Base-by-base conservation (phyloP, 2,888 invertebrate species). In the Monochamus alternatus region DNA sequence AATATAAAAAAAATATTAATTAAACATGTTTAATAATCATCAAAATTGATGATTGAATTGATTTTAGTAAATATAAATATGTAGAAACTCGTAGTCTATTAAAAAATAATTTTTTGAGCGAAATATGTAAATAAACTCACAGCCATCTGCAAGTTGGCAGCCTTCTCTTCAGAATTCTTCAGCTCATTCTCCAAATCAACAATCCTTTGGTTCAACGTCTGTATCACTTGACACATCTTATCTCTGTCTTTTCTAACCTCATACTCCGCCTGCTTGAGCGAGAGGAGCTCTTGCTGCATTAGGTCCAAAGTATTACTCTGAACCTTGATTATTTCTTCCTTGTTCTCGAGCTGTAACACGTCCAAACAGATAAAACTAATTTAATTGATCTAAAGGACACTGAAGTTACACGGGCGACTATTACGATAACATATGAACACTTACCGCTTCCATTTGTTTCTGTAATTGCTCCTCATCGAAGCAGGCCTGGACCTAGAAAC, bases 131-230 rank as follows among this genome's bases (percentile, higher is more conserved):
- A 47, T 22, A 55, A 38, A 85, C 86, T 87, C 85, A 89, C 89
- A 31, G 88, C 87, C 75, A 82, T 85, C 79, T 88, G 87, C 44
- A 88, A 81, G 82, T 88, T 88, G 10, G 82, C 79, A 0, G 85
- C 85, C 62, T 86, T 82, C 70, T 83, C 84, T 60, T 88, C 85
- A 38, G 86, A 82, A 75, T 84, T 82, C 62, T 81, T 78, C 73
- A 87, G 78, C 7, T 83, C 81, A 30, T 78, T 81, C 75, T 87
- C 85, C 59, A 88, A 75, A 59, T 86, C 83, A 38, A 73, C 68
- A n/a, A 87, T 84, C 47, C 82, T 85, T 59, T 84, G 67, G 78
- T 85, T 85, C 71, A 88, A 80, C 67, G 83, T 82, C 3, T 77
- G 75, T 9, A 86, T 80, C 76, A 87, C 87, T 30, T 81, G 77